Percentiles rank a stretch among this genome's conserved stretches.
Evolutionary conservation across 2,797 vertebrate genomes (phyloP).

Genomic region (Argya squamiceps): DNA sequence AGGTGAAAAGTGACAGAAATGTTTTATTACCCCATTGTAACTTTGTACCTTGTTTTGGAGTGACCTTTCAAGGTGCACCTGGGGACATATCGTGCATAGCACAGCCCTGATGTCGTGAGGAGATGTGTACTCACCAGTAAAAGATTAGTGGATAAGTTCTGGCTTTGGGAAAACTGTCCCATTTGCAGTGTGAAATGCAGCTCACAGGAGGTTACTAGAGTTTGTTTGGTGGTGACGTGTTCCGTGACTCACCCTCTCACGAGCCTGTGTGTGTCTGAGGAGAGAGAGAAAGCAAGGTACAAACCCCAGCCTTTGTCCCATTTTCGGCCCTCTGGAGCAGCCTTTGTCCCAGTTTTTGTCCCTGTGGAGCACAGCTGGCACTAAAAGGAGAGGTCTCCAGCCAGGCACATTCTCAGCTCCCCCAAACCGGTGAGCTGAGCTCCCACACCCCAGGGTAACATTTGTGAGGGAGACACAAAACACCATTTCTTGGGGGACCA

Average conservation of each 20-base stretch:
- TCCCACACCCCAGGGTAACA: not conserved
- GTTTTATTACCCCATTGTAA: not conserved
- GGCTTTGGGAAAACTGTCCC: not conserved
- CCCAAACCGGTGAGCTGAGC: not conserved
- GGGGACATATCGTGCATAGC: fast-evolving
- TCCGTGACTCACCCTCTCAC: conserved; percentile 17
- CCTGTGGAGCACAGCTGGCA: not conserved
- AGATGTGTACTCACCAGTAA: fast-evolving
- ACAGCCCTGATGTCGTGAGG: not conserved
- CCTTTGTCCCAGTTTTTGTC: not conserved
- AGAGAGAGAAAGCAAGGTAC: not conserved
- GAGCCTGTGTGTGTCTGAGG: not conserved
- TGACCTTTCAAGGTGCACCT: not conserved
- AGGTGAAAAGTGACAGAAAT: not conserved
- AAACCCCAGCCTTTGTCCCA: not conserved
- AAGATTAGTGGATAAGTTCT: not conserved
- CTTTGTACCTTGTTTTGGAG: not conserved
- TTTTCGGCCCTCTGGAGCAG: not conserved
- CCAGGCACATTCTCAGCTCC: not conserved
- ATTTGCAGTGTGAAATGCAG: not conserved
- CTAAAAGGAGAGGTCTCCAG: not conserved
- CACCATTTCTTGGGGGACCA: not conserved
- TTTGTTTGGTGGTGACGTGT: conserved; percentile 13
- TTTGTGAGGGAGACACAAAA: not conserved
- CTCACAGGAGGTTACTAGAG: conserved; percentile 26